Evolutionary conservation across 2,113 vertebrate genomes (phyloP), one percentile per base, ranked within the genome.

Genomic region (Tupaia tana): DNA sequence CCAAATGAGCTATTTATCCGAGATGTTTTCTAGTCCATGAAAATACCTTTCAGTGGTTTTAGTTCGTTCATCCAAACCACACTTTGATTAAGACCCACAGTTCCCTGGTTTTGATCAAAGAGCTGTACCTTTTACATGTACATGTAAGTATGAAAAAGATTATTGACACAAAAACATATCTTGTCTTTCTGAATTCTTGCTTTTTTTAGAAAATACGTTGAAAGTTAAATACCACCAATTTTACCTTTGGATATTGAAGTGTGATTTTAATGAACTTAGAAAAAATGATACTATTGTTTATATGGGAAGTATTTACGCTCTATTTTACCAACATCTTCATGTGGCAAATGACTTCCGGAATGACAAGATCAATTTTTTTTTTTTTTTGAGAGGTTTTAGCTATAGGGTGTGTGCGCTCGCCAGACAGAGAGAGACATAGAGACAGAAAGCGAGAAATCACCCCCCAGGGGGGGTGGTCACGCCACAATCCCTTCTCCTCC

Each of bases 1-100:
- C 96, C 93, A 97, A 97, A 96, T 69, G 94, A 96, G 52, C 96
- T 96, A 80, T 81, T 95, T 97, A 95, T 86, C 94, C 97, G 77
- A 95, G 97, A 97, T 93, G 70, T 95, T 97, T 98, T 97, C 92
- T 98, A 97, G 96, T 97, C 84, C 90, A 79, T 88, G 93, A 86
- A 96, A 95, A 96, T 98, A 96, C 87, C 90, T 96, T 90, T 88
- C 54, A 88, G 96, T 92, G 52, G 43, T 88, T 93, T 95, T 83
- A 94, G 52, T 98, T 98, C 97, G 84, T 59, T 93, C 97, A 98
- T 87, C 85, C 15, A 89, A 81, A 52, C 86, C 84, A 93, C 89
- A 70, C 58, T 98, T 97, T 94, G 43, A 52, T 95, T 58, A 59
- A 81, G 71, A 95, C 56, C 66, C 88, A 91, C 11, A 81, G 66